These are phyloP conservation scores for Poeciliopsis paucimaculata DNA, from an alignment of 2,797 vertebrate species.

Conservation along the genomic window DNA sequence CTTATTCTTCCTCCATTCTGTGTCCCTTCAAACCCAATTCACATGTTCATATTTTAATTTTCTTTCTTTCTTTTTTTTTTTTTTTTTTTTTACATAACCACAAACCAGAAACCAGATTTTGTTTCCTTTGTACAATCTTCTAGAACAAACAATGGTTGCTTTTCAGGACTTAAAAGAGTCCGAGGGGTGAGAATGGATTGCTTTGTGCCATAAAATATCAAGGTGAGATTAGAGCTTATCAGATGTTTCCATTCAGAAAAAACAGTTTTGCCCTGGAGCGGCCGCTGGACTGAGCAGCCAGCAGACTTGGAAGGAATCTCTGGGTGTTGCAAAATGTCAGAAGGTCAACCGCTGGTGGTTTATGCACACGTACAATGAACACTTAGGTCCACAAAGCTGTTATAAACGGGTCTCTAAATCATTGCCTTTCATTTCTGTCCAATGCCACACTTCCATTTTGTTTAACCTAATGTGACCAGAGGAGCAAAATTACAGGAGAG, in stretches of 20 bases:
- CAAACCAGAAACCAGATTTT: constrained; percentile 43
- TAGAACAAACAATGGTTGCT: constrained; percentile 62
- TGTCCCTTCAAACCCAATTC: constrained; percentile 49
- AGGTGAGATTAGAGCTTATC: constrained; percentile 74
- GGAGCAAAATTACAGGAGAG: constrained; percentile 44
- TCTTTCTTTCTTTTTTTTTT: constrained; percentile 17
- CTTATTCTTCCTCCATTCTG: constrained; percentile 32
- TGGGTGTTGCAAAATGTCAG: constrained; percentile 36
- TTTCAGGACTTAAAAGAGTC: constrained; percentile 68
- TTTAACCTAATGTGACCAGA: constrained; percentile 56
- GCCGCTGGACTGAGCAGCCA: constrained; percentile 25
- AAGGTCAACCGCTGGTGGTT: constrained; percentile 59
- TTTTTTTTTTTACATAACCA: constrained; percentile 34
- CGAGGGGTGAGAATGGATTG: constrained; percentile 27
- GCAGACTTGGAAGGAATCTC: constrained; percentile 19
- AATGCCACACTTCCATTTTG: constrained; percentile 19
- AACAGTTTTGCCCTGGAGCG: constrained; percentile 31
- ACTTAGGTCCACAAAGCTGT: constrained; percentile 27
- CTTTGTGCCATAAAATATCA: constrained; percentile 60
- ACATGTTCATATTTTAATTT: constrained; percentile 57
- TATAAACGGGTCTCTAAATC: constrained; percentile 41
- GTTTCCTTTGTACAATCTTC: constrained; percentile 7
- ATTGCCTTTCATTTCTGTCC: constrained; percentile 34
- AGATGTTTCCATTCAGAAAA: constrained; percentile 59
- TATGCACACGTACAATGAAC: constrained; percentile 57